Evolutionary conservation across 1,140 invertebrate species (phyloP), one percentile per base, ranked within the genome.

Genomic region (Augochlora pura): DNA sequence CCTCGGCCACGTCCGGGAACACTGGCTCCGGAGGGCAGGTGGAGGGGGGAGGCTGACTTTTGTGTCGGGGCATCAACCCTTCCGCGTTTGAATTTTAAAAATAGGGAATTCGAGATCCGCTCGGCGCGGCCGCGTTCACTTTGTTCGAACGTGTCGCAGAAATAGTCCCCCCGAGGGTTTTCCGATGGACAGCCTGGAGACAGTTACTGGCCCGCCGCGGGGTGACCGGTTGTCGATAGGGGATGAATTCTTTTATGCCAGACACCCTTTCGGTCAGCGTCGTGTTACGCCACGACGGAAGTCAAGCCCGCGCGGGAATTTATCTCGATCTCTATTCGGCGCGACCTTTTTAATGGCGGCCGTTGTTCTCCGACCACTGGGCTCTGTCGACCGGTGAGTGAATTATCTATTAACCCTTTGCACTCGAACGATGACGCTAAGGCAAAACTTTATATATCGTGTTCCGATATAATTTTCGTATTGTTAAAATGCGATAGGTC

Each of bases 21-120:
- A 46, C n/a, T n/a, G n/a, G n/a, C n/a, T n/a, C n/a, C n/a, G n/a
- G 14, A 2, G 42, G 42, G 14, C 0, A 14, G 18, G 25, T 1
- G 9, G 8, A 1, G 9, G 10, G 6, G 32, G 10, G 63, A n/a
- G n/a, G n/a, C n/a, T 49, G 54, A 76, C 57, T 63, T 70, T 52
- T 62, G 38, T 62, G 25, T 52, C 7, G 18, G 23, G 62, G 5
- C 63, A 3, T 57, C 72, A 57, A 75, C 62, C 72, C 63, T 75
- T 75, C 39, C 52, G 64, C 16, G 38, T 1, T 32, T 32, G n/a
- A 18, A 49, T 64, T 49, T n/a, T 16, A n/a, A 2, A 23, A 49
- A 38, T 8, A 23, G 18, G n/a, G 23, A 38, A 23, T 25, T 25
- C 49, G 27, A 32, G 6, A 52, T 42, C 25, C 64, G 1, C 59